These are phyloP conservation scores for Aurelia aurita complex sp. Pacific DNA, from an alignment of 30 jellyfish, hydroid and myxozoan species.

Conservation along the genomic window DNA sequence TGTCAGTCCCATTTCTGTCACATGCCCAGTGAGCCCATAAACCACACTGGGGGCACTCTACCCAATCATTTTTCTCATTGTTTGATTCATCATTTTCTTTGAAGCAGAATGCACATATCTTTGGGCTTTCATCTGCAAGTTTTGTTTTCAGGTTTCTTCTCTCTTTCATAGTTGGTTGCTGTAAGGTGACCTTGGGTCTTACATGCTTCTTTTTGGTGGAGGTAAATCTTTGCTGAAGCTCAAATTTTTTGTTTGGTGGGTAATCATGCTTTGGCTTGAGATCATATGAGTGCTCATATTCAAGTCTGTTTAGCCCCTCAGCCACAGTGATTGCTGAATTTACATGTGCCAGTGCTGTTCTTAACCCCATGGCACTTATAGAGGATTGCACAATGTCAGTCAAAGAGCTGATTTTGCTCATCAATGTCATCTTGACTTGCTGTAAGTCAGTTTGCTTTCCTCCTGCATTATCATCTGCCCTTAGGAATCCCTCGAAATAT, in stretches of 20 bases:
- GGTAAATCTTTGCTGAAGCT: conserved; percentile 6
- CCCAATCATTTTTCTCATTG: neutral
- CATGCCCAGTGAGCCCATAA: conserved; percentile 12
- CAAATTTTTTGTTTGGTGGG: neutral
- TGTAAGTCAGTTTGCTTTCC: too few species aligned
- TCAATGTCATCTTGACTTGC: too few species aligned
- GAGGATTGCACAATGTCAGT: neutral
- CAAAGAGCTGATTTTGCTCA: too few species aligned
- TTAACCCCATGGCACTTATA: neutral
- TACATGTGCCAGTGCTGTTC: conserved; percentile 19
- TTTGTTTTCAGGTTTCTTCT: conserved; percentile 1
- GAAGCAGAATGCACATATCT: neutral
- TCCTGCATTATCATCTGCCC: too few species aligned
- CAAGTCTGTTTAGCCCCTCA: neutral
- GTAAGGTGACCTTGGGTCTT: conserved; percentile 6
- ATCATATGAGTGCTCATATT: too few species aligned
- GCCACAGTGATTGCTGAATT: neutral
- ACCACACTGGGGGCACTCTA: conserved; percentile 12
- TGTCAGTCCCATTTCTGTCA: conserved; percentile 1
- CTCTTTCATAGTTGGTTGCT: neutral
- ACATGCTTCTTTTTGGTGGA: conserved; percentile 6
- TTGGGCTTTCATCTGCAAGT: conserved; percentile 2
- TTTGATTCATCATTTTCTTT: neutral
- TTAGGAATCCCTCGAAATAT: neutral
- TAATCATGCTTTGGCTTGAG: too few species aligned